These are phyloP conservation scores for Rhagophthalmus giganteus DNA, from an alignment of 2,888 invertebrate genomes.

Conservation along the genomic window DNA sequence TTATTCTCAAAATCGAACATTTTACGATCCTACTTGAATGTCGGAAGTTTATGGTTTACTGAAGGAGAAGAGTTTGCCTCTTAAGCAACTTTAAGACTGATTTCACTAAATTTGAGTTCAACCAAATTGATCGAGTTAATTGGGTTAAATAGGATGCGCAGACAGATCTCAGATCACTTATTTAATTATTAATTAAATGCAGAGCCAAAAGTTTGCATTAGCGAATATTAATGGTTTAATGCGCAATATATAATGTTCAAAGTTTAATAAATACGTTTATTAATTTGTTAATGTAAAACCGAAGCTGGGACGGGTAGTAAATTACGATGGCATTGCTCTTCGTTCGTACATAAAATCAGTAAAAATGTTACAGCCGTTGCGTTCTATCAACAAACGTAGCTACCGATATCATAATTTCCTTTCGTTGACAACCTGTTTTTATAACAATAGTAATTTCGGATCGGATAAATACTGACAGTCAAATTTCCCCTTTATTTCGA, in stretches of 20 bases:
- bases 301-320: too few species aligned
- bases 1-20: conserved; percentile 21
- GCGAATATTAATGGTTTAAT: too few species aligned
- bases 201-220: too few species aligned
- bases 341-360: too few species aligned
- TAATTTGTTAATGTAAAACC: too few species aligned
- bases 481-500: conserved; percentile 35
- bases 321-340: too few species aligned
- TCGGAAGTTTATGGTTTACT: conserved; percentile 9
- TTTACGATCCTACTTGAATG: conserved; percentile 15
- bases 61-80: conserved; percentile 1
- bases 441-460: conserved; percentile 33
- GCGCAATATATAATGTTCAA: too few species aligned
- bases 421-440: conserved; percentile 24
- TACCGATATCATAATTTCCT: conserved; percentile 31
- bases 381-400: too few species aligned
- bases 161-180: too few species aligned
- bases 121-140: conserved; percentile 3
- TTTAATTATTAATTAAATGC: too few species aligned
- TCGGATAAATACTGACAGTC: conserved; percentile 33
- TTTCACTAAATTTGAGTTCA: conserved; percentile 1
- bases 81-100: conserved; percentile 5
- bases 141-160: neutral
- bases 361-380: too few species aligned
- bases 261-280: too few species aligned